Evolutionary conservation across 2,797 vertebrate species (phyloP), one percentile per base, ranked within the genome.

Genomic region (Microctenopoma steveboyesi): DNA sequence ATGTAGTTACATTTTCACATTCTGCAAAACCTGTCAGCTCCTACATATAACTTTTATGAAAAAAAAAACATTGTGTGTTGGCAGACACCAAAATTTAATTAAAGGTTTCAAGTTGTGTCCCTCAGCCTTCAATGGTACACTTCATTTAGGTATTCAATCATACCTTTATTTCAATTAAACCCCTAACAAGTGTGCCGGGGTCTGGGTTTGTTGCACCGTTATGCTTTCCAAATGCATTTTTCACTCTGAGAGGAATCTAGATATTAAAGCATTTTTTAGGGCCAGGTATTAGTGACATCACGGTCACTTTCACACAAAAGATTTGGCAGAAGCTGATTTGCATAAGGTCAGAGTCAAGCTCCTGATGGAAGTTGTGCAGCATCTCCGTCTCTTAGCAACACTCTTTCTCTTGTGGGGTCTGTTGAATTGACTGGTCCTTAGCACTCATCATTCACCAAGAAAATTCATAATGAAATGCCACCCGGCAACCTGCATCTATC

Each of bases 311-410:
- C 81, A 91, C 93, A 96, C 95, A 97, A 96, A 92, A 95, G 95
- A 95, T 93, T 95, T 95, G 93, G 94, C 94, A 93, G 93, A 95
- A 94, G 92, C 90, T 91, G 88, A 97, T 99, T 98, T 98, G 96
- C 96, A 98, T 97, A 97, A 97, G 97, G 97, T 98, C 97, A 96
- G 95, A 94, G 93, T 94, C 92, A 90, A 92, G 95, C 96, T 95
- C 93, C 95, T 94, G 96, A 95, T 95, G 95, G 95, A 97, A 97
- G 95, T 97, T 97, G 91, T 94, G 92, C 95, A 95, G 95, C 96
- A 96, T 98, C 96, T 92, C 95, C 88, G 97, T 99, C 95, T 97
- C 97, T 96, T 98, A 98, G 97, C 97, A 98, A 99, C 97, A 94
- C 95, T 93, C 95, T 88, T 94, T 95, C 94, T 93, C 95, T 95